Conservation (phyloP, 2,888 invertebrate genomes). For the Leptinotarsa rubiginosa region DNA sequence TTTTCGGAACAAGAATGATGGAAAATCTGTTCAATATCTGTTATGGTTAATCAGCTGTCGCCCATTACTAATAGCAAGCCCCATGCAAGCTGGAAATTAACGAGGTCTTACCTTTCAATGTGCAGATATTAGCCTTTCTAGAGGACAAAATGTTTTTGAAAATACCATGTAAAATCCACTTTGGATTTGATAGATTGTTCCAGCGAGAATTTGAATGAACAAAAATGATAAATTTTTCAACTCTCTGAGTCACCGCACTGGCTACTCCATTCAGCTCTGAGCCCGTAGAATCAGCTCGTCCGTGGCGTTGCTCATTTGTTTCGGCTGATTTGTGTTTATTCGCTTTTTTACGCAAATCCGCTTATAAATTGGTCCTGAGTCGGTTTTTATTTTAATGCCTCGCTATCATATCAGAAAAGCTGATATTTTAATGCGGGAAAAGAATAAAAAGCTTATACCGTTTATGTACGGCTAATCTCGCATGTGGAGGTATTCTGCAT, state of each 20-base stretch:
- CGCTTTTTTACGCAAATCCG: constrained; percentile 53
- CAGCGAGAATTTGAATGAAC: background rate
- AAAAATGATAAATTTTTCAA: background rate
- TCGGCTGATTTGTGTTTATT: constrained; percentile 60
- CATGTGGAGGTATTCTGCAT: constrained; percentile 23
- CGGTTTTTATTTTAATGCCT: constrained; percentile 53
- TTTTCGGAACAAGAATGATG: no score
- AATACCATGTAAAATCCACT: no score
- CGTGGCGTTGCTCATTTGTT: constrained; percentile 61
- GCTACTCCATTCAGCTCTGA: constrained; percentile 53
- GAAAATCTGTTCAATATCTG: no score
- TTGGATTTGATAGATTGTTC: no score
- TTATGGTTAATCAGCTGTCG: no score
- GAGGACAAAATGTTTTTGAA: no score
- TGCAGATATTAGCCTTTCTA: no score
- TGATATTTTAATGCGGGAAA: constrained; percentile 53
- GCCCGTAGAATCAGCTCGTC: constrained; percentile 57
- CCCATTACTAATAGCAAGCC: no score
- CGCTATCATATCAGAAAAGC: constrained; percentile 53
- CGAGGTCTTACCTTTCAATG: no score
- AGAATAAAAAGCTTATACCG: constrained; percentile 46
- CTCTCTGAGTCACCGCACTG: constrained; percentile 31
- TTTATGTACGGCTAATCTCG: constrained; percentile 37
- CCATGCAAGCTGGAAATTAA: no score
- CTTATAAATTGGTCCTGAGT: constrained; percentile 55